Evolutionary conservation across 2,888 invertebrate genomes (phyloP), one percentile per base, ranked within the genome.

Genomic region (Amphipyra tragopoginis): DNA sequence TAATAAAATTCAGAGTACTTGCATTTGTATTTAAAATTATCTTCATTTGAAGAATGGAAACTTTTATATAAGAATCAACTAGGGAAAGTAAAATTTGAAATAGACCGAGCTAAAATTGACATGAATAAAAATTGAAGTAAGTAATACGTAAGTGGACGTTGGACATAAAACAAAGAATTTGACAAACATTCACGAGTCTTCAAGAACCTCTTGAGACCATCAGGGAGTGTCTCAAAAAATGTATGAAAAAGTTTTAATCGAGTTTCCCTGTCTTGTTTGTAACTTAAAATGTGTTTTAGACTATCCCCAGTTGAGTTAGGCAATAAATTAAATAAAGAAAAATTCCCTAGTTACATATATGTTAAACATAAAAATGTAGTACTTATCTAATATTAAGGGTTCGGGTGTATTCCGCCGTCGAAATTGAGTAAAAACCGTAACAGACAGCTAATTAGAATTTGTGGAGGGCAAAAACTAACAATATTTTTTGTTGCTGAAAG

Each of bases 211-310:
- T 55, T 69, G 60, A 47, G 44, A 40, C 59, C 45, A 40, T 48
- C 49, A 38, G 48, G 49, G 51, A 67, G 65, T 38, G 56, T 68
- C 49, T 68, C 65, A 45, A 54, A 72, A 51, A 77, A 76, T 76
- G 68, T 55, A 62, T 59, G 57, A 59, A 71, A 77, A 78, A 81
- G 69, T 80, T 81, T 77, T 72, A 78, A 80, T 81, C 61, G 69
- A 73, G 69, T 78, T 78, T 64, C 13, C 59, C 55, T 59, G 72
- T 66, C 65, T 77, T 65, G 65, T 72, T 74, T 67, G 49, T 52
- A 52, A 52, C 65, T 45, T 61, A 42, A 70, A 73, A 75, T 65
- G 59, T 62, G 61, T 66, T 64, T 73, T 45, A 52, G 40, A 33
- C 21, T 21, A 14, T 60, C 14, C 59, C n/a, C 42, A 21, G 21